Evolutionary conservation across 1,140 invertebrate genomes (phyloP).

Genomic region (Chionoecetes opilio): DNA sequence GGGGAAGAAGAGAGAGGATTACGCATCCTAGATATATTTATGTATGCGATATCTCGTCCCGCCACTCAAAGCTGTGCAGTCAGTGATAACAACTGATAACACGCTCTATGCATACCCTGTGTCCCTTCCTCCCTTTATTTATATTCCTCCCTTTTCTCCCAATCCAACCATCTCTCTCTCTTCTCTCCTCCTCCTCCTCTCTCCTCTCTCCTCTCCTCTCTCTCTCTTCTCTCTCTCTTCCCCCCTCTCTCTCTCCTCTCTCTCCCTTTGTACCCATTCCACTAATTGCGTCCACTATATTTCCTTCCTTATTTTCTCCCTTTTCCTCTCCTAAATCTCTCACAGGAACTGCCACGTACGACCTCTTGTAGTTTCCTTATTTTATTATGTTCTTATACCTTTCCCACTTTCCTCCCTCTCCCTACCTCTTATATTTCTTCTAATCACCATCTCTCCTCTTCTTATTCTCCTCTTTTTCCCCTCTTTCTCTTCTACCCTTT

Average conservation of each 20-base stretch:
- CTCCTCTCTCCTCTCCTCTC: not conserved
- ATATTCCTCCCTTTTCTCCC: not conserved
- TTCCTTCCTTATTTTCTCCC: not conserved
- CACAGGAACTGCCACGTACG: no score
- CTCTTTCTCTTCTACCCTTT: not conserved
- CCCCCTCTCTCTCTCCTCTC: not conserved
- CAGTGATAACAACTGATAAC: not conserved
- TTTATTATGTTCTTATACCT: not conserved
- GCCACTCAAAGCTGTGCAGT: not conserved
- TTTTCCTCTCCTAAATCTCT: not conserved
- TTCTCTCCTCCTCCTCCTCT: not conserved
- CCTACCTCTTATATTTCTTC: not conserved
- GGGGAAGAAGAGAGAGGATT: not conserved
- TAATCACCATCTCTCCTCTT: not conserved
- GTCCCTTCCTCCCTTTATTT: not conserved
- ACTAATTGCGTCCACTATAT: not conserved
- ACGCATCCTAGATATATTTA: no score
- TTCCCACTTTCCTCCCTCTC: not conserved
- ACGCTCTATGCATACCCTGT: not conserved
- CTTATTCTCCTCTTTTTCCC: not conserved
- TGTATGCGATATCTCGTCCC: not conserved
- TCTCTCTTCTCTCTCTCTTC: not conserved
- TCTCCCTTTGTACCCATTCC: not conserved
- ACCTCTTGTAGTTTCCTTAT: no score
- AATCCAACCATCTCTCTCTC: not conserved